phyloP scores from a whole-genome alignment of 2,888 invertebrate species.

The Schizotus pectinicornis region DNA sequence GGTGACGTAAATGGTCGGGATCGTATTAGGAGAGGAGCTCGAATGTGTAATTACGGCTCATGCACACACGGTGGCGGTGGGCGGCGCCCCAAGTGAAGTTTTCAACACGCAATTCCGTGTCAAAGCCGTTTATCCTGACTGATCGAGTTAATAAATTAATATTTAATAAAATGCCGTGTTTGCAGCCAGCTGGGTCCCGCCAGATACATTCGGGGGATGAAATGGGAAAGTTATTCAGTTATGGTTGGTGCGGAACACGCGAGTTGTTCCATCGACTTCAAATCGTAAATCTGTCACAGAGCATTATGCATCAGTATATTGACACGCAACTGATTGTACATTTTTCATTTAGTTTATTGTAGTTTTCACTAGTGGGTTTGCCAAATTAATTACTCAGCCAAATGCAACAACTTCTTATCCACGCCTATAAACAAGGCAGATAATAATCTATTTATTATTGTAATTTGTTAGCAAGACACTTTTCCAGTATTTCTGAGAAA shows the following conservation, averaged over 20 bases:
- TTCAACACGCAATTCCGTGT: slow-evolving; percentile 48
- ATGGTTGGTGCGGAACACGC: slow-evolving; percentile 39
- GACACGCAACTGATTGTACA: too few species aligned
- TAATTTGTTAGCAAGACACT: too few species aligned
- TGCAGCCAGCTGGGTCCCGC: slow-evolving; percentile 38
- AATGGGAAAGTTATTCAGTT: slow-evolving; percentile 37
- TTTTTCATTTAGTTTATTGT: too few species aligned
- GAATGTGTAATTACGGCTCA: too few species aligned
- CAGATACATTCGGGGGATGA: slow-evolving; percentile 38
- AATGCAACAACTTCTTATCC: too few species aligned
- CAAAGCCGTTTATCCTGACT: slow-evolving; percentile 46
- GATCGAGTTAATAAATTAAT: slow-evolving; percentile 49
- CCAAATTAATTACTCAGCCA: too few species aligned
- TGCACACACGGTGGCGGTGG: slow-evolving; percentile 15
- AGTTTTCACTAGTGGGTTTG: too few species aligned
- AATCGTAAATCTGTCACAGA: slow-evolving; percentile 46
- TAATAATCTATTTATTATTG: too few species aligned
- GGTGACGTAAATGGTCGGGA: too few species aligned
- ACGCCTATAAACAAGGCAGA: too few species aligned
- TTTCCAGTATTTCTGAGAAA: too few species aligned
- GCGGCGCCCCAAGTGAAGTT: slow-evolving; percentile 39
- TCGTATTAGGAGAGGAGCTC: too few species aligned
- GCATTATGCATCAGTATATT: slow-evolving; percentile 37
- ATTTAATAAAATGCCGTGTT: slow-evolving; percentile 47
- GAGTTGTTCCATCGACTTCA: slow-evolving; percentile 40